Base-by-base conservation (phyloP, 2,888 invertebrate species). In the Hypomecis atomaria region DNA sequence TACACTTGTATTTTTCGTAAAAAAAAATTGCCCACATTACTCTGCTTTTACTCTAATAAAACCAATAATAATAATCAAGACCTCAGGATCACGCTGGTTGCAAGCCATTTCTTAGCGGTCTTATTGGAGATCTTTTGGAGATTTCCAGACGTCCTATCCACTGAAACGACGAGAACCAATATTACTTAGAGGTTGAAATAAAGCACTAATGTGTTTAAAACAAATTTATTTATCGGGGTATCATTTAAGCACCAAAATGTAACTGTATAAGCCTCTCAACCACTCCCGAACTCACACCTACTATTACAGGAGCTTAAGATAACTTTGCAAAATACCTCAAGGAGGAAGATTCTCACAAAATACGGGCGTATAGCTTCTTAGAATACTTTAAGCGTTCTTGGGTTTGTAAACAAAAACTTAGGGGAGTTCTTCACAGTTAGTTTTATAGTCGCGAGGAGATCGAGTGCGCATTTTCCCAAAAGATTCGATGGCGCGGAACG, bases 391-490 rank as follows among this genome's bases (percentile, higher is more conserved):
- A 65, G 62, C 62, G 59, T 37, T 65, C 59, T 62, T 57, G 62
- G 59, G 59, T 53, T 65, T 62, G 65, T 59, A 62, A 62, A 66
- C 62, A 62, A 62, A 66, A 66, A 62, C 62, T 66, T 66, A 50
- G 13, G 40, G 56, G 59, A 59, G 52, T 52, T 66, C 62, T 59
- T 59, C 57, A 49, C 48, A 48, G 47, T 59, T 62, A 42, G 62
- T 66, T 66, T 61, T 62, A 62, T 59, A 62, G 23, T 23, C 23
- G 23, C 23, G 23, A 3, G 44, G 36, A 58, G 49, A 61, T 53
- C 47, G 55, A 38, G 64, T 40, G 59, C 52, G 56, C 59, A 50
- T 53, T 57, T 40, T 36, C 45, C 40, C 56, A 60, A 57, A 60
- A 60, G 57, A 48, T 50, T 56, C 33, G 33, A 45, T 40, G 56